Base-by-base conservation (phyloP, 2,113 vertebrate genomes). In the Campylorhamphus procurvoides region DNA sequence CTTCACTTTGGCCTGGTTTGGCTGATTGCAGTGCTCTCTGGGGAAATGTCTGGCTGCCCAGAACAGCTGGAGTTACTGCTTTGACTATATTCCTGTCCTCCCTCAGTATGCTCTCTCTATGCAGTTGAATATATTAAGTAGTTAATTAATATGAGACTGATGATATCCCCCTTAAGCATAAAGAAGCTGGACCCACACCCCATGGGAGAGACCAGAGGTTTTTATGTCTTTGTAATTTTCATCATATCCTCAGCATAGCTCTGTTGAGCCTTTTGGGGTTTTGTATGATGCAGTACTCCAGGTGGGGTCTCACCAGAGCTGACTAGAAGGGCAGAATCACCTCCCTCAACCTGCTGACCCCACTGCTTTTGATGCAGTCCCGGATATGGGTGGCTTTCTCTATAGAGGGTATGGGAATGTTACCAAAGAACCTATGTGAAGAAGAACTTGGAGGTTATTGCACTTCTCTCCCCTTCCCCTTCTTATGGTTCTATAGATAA, bases 1-100 rank as follows among this genome's bases (percentile, higher is more conserved):
- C 7, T 93, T 78, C 87, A 69, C 84, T 91, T 59, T 93, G 93
- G 47, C 74, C 84, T 96, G 35, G 14, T 91, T 91, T 84, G 27
- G 78, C 33, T 67, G 44, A 63, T 24, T 17, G 6, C 62, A 78
- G 47, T 31, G 35, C 29, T 68, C 24, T 64, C 74, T 68, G 33
- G 40, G 59, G 84, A 79, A 67, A 68, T 40, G 22, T 47, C 16
- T 71, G 44, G 22, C 66, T 93, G 63, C 27, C 31, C 1, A 1
- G 60, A 75, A 52, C 33, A 75, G 44, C 0, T 64, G 31, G 47
- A 91, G 56, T 75, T 73, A 24, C 52, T 90, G 75, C 44, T 79
- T 4, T 92, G 27, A 3, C 29, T 79, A 2, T 29, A 25, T 19
- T 76, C 16, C 39, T 77, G 46, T 46, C 40, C 59, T 77, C 44